Conservation (phyloP, 2,888 invertebrate genomes). For the Lumbricus terrestris region DNA sequence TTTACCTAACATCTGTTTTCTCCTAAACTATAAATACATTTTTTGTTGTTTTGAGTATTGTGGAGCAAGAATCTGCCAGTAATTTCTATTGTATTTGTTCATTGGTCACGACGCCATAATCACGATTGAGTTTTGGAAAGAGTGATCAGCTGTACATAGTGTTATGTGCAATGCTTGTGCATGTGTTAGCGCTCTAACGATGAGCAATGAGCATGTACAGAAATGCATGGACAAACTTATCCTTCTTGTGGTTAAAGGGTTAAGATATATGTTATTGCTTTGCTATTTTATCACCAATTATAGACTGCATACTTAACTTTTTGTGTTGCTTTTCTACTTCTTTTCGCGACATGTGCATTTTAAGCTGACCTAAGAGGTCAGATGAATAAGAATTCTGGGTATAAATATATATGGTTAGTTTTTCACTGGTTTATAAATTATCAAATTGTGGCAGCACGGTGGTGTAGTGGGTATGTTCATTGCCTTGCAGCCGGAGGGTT, state of each 20-base stretch:
- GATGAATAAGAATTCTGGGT: not conserved
- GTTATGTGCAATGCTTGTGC: not conserved
- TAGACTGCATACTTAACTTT: not conserved
- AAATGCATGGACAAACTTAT: too few relatives aligned
- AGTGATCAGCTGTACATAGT: not conserved
- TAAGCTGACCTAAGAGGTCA: not conserved
- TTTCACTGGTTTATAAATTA: too few relatives aligned
- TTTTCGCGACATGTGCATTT: not conserved
- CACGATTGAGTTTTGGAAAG: not conserved
- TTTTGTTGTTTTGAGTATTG: not conserved
- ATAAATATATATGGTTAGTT: not conserved
- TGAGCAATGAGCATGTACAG: too few relatives aligned
- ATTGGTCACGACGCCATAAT: too few relatives aligned
- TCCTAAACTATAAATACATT: not conserved
- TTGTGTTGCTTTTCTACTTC: not conserved
- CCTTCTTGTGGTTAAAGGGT: too few relatives aligned
- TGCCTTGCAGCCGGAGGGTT: too few relatives aligned
- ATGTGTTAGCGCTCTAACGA: too few relatives aligned
- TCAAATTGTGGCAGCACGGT: too few relatives aligned
- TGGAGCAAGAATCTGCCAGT: not conserved
- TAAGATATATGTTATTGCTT: not conserved
- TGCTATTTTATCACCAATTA: not conserved
- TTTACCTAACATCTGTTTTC: too few relatives aligned
- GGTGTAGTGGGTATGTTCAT: too few relatives aligned
- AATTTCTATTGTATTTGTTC: not conserved